phyloP scores from a whole-genome alignment of 92 coral and sea anemone species.

The Virgularia gustaviana region DNA sequence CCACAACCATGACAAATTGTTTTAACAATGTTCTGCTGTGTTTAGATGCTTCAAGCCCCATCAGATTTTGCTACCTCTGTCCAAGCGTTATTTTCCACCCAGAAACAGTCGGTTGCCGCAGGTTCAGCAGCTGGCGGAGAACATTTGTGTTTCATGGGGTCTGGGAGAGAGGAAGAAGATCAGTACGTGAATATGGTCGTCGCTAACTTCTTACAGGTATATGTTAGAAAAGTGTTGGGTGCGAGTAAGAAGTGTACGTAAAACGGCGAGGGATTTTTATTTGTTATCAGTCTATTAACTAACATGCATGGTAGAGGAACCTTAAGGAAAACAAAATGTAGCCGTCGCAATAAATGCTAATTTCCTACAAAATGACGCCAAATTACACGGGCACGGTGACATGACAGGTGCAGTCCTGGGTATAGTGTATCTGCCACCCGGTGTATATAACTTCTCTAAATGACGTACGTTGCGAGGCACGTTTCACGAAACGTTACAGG shows the following conservation, averaged over 20 bases:
- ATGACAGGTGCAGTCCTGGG: too few relatives aligned
- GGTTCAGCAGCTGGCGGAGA: conserved; percentile 99
- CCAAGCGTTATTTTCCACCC: conserved; percentile 94
- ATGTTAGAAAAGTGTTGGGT: too few relatives aligned
- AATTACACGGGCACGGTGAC: too few relatives aligned
- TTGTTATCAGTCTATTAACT: too few relatives aligned
- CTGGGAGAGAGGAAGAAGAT: conserved; percentile 98
- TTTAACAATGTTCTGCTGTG: background rate
- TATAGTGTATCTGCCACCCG: too few relatives aligned
- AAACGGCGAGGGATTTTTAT: conserved; percentile 25
- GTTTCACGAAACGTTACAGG: too few relatives aligned
- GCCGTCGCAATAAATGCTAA: background rate
- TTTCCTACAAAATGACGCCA: too few relatives aligned
- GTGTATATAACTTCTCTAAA: too few relatives aligned
- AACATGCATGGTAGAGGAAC: too few relatives aligned
- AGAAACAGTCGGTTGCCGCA: conserved; percentile 94
- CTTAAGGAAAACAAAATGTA: conserved; percentile 15
- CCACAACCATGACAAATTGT: background rate
- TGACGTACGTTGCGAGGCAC: too few relatives aligned
- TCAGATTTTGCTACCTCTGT: conserved; percentile 99
- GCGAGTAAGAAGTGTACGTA: conserved; percentile 12
- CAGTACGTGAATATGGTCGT: conserved; percentile 99
- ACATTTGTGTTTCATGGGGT: conserved; percentile 96
- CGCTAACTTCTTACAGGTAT: conserved; percentile 97
- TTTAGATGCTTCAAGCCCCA: conserved; percentile 96